Conservation (phyloP, 2,888 invertebrate genomes). For the Cheilosia pagana region DNA sequence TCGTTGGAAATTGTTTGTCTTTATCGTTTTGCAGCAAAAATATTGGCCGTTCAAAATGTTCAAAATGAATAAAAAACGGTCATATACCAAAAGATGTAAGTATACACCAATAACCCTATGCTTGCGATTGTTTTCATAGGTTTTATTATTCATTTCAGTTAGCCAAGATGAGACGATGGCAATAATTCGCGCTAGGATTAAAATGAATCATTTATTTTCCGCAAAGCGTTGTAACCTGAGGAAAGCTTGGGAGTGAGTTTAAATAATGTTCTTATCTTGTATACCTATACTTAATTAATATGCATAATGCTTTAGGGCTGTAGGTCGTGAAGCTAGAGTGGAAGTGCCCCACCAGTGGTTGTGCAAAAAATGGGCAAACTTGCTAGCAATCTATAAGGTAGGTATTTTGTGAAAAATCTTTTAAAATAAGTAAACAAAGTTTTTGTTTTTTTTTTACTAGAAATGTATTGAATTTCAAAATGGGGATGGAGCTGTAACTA, state of each 20-base stretch:
- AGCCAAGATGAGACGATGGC: neutral
- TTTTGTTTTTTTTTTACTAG: neutral
- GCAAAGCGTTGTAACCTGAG: neutral
- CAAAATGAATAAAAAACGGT: neutral
- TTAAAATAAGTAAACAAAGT: neutral
- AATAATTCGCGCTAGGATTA: neutral
- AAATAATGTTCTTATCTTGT: neutral
- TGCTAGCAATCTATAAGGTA: neutral
- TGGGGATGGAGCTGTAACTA: neutral
- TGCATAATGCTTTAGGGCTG: neutral
- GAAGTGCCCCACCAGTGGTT: neutral
- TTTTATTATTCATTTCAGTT: neutral
- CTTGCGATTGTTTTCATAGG: neutral
- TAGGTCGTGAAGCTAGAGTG: neutral
- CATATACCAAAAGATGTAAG: slow-evolving; percentile 2
- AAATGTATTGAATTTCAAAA: neutral
- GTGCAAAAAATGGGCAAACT: neutral
- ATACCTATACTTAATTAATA: neutral
- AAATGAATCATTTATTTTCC: neutral
- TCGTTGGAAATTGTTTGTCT: too few species aligned
- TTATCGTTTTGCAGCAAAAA: neutral
- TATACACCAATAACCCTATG: neutral
- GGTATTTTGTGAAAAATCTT: neutral
- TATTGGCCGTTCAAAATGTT: neutral
- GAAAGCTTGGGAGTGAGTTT: neutral